Conservation (phyloP, 2,113 vertebrate genomes). For the Grallaria varia region DNA sequence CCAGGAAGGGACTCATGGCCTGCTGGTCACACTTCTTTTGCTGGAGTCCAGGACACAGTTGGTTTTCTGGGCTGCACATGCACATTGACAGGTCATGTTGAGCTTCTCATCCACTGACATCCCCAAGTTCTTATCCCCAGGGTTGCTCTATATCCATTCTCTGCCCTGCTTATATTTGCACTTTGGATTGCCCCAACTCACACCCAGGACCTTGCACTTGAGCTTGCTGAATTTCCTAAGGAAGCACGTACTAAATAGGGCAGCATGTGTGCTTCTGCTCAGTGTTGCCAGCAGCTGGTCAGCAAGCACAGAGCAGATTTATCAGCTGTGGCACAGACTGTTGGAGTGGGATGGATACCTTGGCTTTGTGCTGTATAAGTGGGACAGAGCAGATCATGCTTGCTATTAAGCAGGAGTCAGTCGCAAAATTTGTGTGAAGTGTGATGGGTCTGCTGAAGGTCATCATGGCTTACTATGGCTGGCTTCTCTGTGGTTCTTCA, state of each 20-base stretch:
- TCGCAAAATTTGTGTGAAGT: neutral
- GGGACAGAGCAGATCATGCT: neutral
- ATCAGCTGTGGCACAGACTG: neutral
- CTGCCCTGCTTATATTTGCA: neutral
- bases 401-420: neutral
- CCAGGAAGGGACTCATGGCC: neutral
- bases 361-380: neutral
- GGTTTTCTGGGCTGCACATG: neutral
- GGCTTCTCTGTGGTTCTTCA: neutral
- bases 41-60: neutral
- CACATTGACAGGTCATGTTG: neutral
- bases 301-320: neutral
- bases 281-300: neutral
- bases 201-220: neutral
- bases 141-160: neutral
- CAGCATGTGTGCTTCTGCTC: neutral
- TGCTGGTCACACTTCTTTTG: neutral
- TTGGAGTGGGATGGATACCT: neutral
- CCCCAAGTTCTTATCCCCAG: neutral
- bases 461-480: fast-evolving
- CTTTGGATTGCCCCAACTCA: neutral
- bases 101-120: neutral
- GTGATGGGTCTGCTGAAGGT: fast-evolving
- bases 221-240: neutral
- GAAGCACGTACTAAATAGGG: neutral